phyloP scores from a whole-genome alignment of 2,797 vertebrate genomes.

The Graptemys geographica region DNA sequence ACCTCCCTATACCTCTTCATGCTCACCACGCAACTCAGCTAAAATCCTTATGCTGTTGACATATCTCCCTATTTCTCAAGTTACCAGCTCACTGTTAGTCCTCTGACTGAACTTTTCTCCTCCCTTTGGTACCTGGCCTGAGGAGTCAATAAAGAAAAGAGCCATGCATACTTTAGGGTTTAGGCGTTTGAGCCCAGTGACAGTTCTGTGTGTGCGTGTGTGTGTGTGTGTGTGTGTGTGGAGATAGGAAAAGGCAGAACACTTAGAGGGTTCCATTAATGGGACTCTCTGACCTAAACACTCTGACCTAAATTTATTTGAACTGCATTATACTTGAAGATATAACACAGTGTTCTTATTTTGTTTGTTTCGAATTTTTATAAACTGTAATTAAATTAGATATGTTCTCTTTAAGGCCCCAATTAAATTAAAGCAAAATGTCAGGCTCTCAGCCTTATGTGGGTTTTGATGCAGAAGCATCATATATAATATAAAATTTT shows the following conservation, averaged over 20 bases:
- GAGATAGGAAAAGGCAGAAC: slow-evolving; percentile 40
- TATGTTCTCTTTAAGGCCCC: background rate
- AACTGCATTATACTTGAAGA: slow-evolving; percentile 4
- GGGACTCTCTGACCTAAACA: background rate
- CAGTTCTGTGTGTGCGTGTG: slow-evolving; percentile 55
- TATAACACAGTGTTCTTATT: background rate
- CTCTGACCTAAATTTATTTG: background rate
- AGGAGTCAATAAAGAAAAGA: slow-evolving; percentile 27
- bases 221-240: slow-evolving; percentile 54
- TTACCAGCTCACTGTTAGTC: background rate
- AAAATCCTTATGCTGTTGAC: background rate
- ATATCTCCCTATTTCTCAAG: background rate
- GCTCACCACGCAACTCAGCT: background rate
- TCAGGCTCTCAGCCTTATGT: background rate
- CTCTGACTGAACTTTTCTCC: background rate
- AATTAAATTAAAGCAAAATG: background rate
- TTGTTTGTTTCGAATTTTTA: background rate
- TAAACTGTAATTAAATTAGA: background rate
- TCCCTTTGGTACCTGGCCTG: background rate
- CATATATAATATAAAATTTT: background rate
- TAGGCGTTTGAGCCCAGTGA: background rate
- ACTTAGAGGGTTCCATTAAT: background rate
- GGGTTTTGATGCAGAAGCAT: background rate
- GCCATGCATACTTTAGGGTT: background rate
- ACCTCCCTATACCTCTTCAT: background rate